Evolutionary conservation across 1,140 invertebrate species (phyloP), one percentile per base, ranked within the genome.

Genomic region (Cyphomyrmex costatus): DNA sequence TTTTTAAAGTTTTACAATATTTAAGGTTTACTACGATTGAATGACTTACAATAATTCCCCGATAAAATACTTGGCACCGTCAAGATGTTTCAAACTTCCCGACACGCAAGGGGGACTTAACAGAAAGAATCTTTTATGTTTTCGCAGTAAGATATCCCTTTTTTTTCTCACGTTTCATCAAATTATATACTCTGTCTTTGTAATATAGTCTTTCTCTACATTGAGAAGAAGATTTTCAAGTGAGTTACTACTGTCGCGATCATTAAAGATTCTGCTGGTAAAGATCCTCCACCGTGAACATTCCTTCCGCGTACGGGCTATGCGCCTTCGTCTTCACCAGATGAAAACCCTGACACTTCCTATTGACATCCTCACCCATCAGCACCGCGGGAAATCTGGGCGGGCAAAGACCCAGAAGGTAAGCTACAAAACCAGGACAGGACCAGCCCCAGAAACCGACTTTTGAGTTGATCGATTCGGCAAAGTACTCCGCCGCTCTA

Each of bases 371-470:
- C 27, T 95, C 94, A 0, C 95, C 95, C 14, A 94, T 94, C 8
- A 93, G 51, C 1, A 94, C 91, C 0, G 94, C 93, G 0, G 94
- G 94, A 10, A 89, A 92, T 30, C 92, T 94, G 4, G 91, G 95
- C 49, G 93, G 94, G 80, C 95, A 98, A 3, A 96, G 93, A 0
- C 96, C 96, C 2, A 97, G 83, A 3, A 97, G 92, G 87, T 97
- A 97, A 0, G 95, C 87, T 1, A 97, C 91, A 94, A 96, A 97
- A 12, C 96, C 96, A 30, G 94, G 90, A 91, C 97, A 98, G 0
- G 96, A 96, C 92, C 96, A 97, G 0, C 96, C 97, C 94, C 96
- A 97, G 91, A 98, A 98, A 0, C 98, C 98, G 0, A 94, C 61
- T 10, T 95, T 87, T 0, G 96, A 95, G 65, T 95, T 96, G 36